These are phyloP conservation scores for Pristis pectinata DNA, from an alignment of 2,797 vertebrate genomes.

Conservation along the genomic window DNA sequence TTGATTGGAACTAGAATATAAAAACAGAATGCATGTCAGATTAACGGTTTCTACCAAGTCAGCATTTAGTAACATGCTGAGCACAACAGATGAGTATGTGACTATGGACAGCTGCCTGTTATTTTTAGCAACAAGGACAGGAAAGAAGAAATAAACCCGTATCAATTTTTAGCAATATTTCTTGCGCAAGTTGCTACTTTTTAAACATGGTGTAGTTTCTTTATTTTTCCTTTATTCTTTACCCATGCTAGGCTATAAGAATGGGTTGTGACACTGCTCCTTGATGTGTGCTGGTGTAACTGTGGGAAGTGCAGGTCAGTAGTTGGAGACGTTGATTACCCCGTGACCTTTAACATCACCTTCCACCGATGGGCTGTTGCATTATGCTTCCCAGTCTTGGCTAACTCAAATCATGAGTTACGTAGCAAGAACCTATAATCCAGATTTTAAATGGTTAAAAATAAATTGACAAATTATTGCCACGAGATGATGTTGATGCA, in stretches of 20 bases:
- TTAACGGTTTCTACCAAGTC: neutral
- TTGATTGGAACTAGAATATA: neutral
- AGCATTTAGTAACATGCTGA: neutral
- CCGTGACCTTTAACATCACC: neutral
- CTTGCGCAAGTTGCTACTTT: neutral
- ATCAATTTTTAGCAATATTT: neutral
- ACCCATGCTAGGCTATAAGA: neutral
- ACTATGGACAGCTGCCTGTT: constrained; percentile 13
- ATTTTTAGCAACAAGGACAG: neutral
- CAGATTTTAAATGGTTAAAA: neutral
- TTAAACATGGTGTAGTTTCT: neutral
- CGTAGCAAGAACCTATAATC: neutral
- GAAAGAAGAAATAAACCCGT: neutral
- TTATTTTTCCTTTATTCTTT: neutral
- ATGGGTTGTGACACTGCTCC: no score
- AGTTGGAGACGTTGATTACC: neutral
- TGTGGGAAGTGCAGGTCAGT: neutral
- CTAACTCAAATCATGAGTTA: neutral
- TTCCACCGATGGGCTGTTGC: neutral
- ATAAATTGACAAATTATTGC: neutral
- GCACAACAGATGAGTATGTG: neutral
- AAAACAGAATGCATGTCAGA: neutral
- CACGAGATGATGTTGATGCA: neutral
- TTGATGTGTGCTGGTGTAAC: neutral
- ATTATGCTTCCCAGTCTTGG: neutral